Evolutionary conservation across 2,888 invertebrate genomes (phyloP).

Genomic region (Teleogryllus oceanicus): DNA sequence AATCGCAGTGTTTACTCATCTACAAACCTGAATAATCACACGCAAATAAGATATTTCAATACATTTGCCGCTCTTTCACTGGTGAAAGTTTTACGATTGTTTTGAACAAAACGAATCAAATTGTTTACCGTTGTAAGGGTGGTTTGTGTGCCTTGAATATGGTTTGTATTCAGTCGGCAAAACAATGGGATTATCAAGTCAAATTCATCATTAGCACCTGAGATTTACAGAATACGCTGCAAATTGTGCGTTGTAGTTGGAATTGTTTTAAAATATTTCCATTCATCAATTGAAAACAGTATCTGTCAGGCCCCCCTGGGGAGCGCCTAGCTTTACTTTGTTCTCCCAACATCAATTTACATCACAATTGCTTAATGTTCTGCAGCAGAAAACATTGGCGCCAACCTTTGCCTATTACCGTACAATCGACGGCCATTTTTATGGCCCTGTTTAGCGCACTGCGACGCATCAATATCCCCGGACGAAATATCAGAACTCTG

Average conservation of each 20-base stretch:
- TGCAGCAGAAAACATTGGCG: conserved; percentile 18
- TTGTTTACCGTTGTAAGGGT: not conserved
- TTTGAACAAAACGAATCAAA: not conserved
- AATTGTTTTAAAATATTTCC: not conserved
- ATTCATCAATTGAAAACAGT: conserved; percentile 18
- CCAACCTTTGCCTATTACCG: not conserved
- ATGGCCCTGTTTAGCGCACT: not conserved
- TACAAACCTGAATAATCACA: not conserved
- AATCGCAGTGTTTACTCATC: not conserved
- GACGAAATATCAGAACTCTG: too few species aligned
- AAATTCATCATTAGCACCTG: conserved; percentile 18
- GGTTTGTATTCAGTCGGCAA: not conserved
- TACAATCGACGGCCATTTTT: not conserved
- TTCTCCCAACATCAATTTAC: not conserved
- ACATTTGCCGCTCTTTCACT: not conserved
- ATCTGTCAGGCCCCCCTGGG: not conserved
- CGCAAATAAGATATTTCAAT: not conserved
- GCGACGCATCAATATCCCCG: too few species aligned
- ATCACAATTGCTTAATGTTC: conserved; percentile 18
- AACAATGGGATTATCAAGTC: conserved; percentile 1
- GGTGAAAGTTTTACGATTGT: not conserved
- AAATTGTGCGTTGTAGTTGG: not conserved
- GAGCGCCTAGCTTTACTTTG: not conserved
- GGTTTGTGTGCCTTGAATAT: not conserved
- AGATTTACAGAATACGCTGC: conserved; percentile 2